Base-by-base conservation (phyloP, 1,140 invertebrate genomes). In the Maniola jurtina region DNA sequence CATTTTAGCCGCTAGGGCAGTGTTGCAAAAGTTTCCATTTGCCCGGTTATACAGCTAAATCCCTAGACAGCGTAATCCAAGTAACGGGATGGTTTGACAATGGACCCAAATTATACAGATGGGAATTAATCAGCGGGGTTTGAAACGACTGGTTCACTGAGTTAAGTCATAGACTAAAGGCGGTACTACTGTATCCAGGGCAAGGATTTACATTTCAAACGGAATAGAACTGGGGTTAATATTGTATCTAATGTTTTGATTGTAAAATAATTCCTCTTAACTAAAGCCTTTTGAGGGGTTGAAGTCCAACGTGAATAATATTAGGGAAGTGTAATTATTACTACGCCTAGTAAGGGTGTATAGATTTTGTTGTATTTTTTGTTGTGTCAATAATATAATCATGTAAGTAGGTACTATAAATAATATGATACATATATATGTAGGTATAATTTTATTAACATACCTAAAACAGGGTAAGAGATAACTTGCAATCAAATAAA, bases 101-200 rank as follows among this genome's bases (percentile, higher is more conserved):
- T 77, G 68, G 76, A 60, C 66, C 66, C 67, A 75, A 77, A 77
- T 77, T 77, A 75, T 77, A 70, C 76, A 75, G 71, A 67, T 75
- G 73, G 76, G 76, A 77, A 77, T 77, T 77, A 75, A 77, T 77
- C 76, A 77, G 64, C 58, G 62, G 55, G 67, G 63, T 65, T 61
- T 69, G 61, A 50, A 63, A 57, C 58, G 60, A 68, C 67, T 64
- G 67, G 59, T 60, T 61, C 67, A 64, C 66, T 58, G 61, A 68
- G 66, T 68, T 68, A 68, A 68, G 54, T 68, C 55, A 62, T 61
- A 67, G 65, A 62, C 66, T 58, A 61, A 67, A 62, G 60, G 59
- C 59, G 63, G 40, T 42, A 50, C 16, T 7, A 14, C 15, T 34
- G 54, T 35, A 36, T 45, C 61, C 58, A 35, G 15, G 42, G 52